Conservation (phyloP, 1,140 invertebrate species). For the Dreissena rostriformis region DNA sequence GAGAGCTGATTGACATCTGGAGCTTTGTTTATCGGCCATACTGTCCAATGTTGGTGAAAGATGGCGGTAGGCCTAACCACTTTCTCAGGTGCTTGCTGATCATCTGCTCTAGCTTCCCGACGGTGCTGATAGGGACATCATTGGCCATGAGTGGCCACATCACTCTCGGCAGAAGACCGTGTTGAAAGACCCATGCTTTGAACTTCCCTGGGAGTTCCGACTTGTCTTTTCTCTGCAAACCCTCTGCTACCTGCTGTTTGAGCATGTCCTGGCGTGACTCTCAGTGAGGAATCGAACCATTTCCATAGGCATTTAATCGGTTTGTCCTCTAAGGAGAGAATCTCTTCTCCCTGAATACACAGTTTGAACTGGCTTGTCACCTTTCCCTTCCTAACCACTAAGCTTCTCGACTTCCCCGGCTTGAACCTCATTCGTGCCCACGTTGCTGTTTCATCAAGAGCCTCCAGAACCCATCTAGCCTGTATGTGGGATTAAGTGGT, state of each 20-base stretch:
- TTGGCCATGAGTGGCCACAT: slow-evolving; percentile 21
- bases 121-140: slow-evolving; percentile 10
- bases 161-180: slow-evolving; percentile 18
- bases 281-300: slow-evolving; percentile 39
- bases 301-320: slow-evolving; percentile 46
- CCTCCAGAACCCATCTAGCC: slow-evolving; percentile 18
- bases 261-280: slow-evolving; percentile 27
- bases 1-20: no score
- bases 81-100: slow-evolving; percentile 23
- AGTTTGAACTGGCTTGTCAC: slow-evolving; percentile 7
- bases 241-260: slow-evolving; percentile 25
- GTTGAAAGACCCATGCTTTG: slow-evolving; percentile 34
- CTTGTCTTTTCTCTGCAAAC: slow-evolving; percentile 32
- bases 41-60: no score
- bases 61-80: slow-evolving; percentile 38
- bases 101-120: slow-evolving; percentile 18
- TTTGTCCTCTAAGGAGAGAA: slow-evolving; percentile 18
- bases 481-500: slow-evolving; percentile 18
- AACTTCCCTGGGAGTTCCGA: slow-evolving; percentile 12
- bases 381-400: slow-evolving; percentile 42
- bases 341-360: slow-evolving; percentile 14
- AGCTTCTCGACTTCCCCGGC: slow-evolving; percentile 30
- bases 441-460: slow-evolving; percentile 22
- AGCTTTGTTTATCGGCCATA: no score
- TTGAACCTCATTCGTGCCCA: slow-evolving; percentile 40